phyloP scores from a whole-genome alignment of 2,113 vertebrate genomes.

The Lipotes vexillifer region DNA sequence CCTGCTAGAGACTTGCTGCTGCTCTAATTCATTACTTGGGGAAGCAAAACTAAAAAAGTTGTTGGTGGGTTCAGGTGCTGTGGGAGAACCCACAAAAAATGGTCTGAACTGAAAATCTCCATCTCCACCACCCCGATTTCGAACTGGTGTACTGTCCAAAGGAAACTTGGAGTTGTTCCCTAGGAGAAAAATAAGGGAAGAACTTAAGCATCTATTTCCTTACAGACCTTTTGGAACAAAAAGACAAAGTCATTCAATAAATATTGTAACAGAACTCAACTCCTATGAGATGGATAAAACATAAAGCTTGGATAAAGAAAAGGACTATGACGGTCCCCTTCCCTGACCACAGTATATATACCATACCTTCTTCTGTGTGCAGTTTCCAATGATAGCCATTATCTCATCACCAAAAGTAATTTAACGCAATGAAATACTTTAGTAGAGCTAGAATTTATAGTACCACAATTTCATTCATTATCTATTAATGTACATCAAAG shows the following conservation, averaged over 20 bases:
- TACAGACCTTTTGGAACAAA: not conserved
- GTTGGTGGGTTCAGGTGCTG: slow-evolving; percentile 65
- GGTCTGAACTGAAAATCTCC: slow-evolving; percentile 75
- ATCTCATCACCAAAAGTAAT: slow-evolving; percentile 28
- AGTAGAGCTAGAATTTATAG: not conserved
- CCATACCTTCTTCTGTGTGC: not conserved
- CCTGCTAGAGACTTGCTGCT: slow-evolving; percentile 61
- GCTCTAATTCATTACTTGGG: slow-evolving; percentile 64
- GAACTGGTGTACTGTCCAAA: slow-evolving; percentile 61
- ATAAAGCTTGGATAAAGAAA: not conserved
- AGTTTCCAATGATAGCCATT: not conserved
- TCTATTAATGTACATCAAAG: not conserved
- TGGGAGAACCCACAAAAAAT: slow-evolving; percentile 75
- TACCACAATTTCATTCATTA: slow-evolving; percentile 9
- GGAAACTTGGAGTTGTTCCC: slow-evolving; percentile 68
- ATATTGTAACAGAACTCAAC: slow-evolving; percentile 38
- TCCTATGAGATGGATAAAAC: not conserved
- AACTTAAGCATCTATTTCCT: slow-evolving; percentile 44
- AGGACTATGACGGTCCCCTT: not conserved
- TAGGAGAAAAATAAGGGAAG: slow-evolving; percentile 1
- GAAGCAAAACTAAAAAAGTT: slow-evolving; percentile 72
- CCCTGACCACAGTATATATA: not conserved
- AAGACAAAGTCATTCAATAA: not conserved
- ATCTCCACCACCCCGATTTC: slow-evolving; percentile 55
- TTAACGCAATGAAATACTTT: not conserved